Evolutionary conservation across 2,113 vertebrate genomes (phyloP).

Genomic region (Equus quagga): DNA sequence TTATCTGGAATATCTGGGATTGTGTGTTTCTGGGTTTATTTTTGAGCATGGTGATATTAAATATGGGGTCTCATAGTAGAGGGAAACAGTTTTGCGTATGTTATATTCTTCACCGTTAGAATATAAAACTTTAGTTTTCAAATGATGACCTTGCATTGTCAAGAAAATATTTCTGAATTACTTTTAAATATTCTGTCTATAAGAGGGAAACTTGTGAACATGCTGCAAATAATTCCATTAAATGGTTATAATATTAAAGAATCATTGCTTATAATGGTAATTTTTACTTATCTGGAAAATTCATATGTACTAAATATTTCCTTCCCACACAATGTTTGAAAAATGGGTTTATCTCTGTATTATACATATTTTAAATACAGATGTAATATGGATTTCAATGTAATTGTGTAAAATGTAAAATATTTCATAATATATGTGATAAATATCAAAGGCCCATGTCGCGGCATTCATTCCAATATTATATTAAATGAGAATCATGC

Average conservation of each 20-base stretch:
- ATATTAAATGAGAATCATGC: background rate
- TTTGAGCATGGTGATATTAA: background rate
- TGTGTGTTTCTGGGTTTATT: background rate
- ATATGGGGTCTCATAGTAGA: background rate
- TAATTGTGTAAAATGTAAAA: background rate
- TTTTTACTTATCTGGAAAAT: background rate
- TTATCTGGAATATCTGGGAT: background rate
- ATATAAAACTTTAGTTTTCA: background rate
- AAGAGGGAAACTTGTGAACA: background rate
- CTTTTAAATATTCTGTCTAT: background rate
- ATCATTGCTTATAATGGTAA: background rate
- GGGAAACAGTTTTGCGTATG: background rate
- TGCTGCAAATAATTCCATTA: background rate
- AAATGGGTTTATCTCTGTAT: background rate
- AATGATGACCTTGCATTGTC: background rate
- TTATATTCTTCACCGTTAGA: background rate
- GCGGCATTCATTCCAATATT: background rate
- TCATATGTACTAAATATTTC: background rate
- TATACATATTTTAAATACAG: background rate
- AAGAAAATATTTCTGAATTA: background rate
- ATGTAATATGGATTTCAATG: background rate
- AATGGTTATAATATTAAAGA: background rate
- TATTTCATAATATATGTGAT: background rate
- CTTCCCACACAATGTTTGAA: background rate
- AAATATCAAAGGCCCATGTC: background rate